A percentile compares a stretch with the other conserved stretches of the same genome.
These are phyloP conservation scores for Apeltes quadracus DNA, from an alignment of 2,113 vertebrate genomes.

Conservation along the genomic window DNA sequence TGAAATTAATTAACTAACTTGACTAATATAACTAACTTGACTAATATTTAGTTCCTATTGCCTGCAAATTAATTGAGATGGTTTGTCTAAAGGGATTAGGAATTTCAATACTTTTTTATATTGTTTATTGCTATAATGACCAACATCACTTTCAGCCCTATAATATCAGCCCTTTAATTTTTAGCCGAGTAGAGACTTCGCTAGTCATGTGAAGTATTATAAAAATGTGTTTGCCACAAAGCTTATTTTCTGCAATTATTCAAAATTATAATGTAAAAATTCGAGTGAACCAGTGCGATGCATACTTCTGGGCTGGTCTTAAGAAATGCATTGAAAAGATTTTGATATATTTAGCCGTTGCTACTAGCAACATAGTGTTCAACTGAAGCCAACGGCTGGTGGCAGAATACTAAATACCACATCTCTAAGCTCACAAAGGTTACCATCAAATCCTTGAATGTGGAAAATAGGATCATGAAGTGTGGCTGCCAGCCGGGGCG, in stretches of 20 bases:
- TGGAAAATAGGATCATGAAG: background rate
- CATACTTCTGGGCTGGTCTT: background rate
- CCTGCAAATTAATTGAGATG: no score
- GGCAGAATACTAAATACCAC: background rate
- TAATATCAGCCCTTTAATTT: background rate
- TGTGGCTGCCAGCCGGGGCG: background rate
- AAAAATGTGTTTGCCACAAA: background rate
- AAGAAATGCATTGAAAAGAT: background rate
- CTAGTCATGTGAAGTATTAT: background rate
- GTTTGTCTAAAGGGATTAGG: no score
- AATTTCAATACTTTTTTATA: no score
- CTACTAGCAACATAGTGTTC: background rate
- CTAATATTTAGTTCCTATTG: no score
- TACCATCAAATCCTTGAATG: background rate
- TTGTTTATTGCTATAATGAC: no score
- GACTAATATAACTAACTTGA: no score
- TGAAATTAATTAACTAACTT: no score
- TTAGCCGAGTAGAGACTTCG: background rate
- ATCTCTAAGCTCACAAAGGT: background rate
- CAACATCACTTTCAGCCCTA: background rate
- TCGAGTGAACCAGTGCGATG: background rate
- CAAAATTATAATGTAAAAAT: background rate
- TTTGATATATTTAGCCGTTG: background rate
- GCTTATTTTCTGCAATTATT: background rate
- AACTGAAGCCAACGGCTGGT: background rate